phyloP scores from a whole-genome alignment of 2,888 invertebrate genomes.

The Agrotis segetum region DNA sequence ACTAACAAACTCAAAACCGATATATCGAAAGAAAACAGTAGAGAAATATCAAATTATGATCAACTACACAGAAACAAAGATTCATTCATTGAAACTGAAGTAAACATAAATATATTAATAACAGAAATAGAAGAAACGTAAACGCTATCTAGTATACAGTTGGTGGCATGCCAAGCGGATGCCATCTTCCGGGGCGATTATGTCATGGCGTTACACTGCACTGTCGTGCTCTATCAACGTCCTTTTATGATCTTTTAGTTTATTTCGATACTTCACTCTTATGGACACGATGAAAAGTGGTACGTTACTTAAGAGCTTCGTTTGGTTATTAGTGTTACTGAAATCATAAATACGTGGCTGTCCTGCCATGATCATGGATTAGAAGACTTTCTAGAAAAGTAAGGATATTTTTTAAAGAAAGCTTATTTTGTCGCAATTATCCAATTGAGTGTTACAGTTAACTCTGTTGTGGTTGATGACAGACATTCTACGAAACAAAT shows the following conservation, averaged over 20 bases:
- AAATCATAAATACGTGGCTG: neutral
- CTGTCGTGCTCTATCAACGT: slow-evolving; percentile 30
- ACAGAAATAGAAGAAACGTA: slow-evolving; percentile 73
- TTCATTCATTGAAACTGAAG: slow-evolving; percentile 64
- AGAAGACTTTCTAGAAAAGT: neutral
- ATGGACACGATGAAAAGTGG: slow-evolving; percentile 3
- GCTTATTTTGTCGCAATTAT: neutral
- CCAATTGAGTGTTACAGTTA: neutral
- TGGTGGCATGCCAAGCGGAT: slow-evolving; percentile 87
- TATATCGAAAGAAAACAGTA: neutral
- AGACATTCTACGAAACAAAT: slow-evolving; percentile 3
- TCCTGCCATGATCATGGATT: neutral
- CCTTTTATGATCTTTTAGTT: slow-evolving; percentile 36
- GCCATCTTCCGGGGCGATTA: slow-evolving; percentile 85
- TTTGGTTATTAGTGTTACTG: neutral
- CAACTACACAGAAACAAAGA: slow-evolving; percentile 22
- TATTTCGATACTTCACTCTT: slow-evolving; percentile 27
- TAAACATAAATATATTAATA: slow-evolving; percentile 62
- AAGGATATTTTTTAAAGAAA: neutral
- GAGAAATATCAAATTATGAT: slow-evolving; percentile 2
- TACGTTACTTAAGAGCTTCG: neutral
- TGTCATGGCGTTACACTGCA: slow-evolving; percentile 73
- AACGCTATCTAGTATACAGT: slow-evolving; percentile 74
- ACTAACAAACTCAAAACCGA: neutral
- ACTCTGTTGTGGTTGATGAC: neutral